These are phyloP conservation scores for Corythaeola cristata DNA, from an alignment of 2,113 vertebrate species.

Conservation along the genomic window DNA sequence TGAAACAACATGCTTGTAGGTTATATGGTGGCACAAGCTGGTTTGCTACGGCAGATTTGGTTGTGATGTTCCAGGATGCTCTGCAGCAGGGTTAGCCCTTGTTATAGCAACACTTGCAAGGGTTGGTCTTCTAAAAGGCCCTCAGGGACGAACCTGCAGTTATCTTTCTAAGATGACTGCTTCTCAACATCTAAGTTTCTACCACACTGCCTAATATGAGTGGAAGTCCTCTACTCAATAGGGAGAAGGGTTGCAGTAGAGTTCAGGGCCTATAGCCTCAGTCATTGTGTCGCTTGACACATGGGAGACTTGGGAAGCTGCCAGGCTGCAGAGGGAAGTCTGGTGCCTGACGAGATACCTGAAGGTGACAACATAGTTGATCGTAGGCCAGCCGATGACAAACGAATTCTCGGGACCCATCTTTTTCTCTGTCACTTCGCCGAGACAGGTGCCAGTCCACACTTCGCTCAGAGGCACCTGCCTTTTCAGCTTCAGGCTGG, in stretches of 20 bases:
- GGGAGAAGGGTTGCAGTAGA: background rate
- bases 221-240: background rate
- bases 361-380: slow-evolving; percentile 78
- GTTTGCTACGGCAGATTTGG: background rate
- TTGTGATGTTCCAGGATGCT: background rate
- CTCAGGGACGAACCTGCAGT: background rate
- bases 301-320: background rate
- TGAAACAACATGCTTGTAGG: background rate
- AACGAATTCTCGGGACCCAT: slow-evolving; percentile 72
- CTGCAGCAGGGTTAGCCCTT: background rate
- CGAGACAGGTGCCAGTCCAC: slow-evolving; percentile 73
- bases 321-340: background rate
- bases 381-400: slow-evolving; percentile 82
- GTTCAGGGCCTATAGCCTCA: background rate
- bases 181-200: background rate
- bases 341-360: slow-evolving; percentile 63
- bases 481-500: slow-evolving; percentile 80
- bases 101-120: background rate
- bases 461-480: slow-evolving; percentile 76
- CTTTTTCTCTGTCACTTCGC: slow-evolving; percentile 75
- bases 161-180: background rate
- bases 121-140: background rate
- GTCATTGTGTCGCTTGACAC: background rate
- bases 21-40: background rate
- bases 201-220: background rate